Conservation (phyloP, 2,113 vertebrate species). For the Gila orcuttii region DNA sequence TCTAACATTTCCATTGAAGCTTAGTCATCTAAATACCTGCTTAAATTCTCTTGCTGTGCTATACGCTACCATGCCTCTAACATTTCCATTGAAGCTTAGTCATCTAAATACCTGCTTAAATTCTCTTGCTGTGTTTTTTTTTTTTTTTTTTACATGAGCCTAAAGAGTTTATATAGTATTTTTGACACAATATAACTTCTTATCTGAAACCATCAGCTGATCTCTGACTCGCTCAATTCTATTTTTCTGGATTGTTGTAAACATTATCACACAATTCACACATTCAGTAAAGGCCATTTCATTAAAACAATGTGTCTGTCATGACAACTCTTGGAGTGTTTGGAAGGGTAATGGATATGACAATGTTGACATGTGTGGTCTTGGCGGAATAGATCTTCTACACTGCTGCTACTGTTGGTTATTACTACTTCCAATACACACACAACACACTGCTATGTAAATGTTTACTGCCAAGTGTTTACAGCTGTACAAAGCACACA, state of each 20-base stretch:
- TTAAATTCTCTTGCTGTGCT: slow-evolving; percentile 6
- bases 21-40: slow-evolving; percentile 43
- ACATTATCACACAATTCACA: background rate
- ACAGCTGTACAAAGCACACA: too few relatives aligned
- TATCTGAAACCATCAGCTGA: background rate
- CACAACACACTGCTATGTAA: too few relatives aligned
- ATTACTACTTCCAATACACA: too few relatives aligned
- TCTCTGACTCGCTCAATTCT: background rate
- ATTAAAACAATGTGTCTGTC: background rate
- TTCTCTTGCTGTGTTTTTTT: background rate
- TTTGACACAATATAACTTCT: background rate
- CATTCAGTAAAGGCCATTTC: background rate
- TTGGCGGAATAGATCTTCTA: too few relatives aligned
- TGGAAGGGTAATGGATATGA: too few relatives aligned
- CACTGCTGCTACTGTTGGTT: too few relatives aligned
- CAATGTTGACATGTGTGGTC: too few relatives aligned
- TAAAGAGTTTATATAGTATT: background rate
- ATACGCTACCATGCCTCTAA: slow-evolving; percentile 34
- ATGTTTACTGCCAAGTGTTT: too few relatives aligned
- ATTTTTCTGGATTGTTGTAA: background rate
- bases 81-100: slow-evolving; percentile 40
- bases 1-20: slow-evolving; percentile 41
- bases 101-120: slow-evolving; percentile 37
- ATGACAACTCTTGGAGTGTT: too few relatives aligned
- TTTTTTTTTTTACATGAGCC: background rate